Evolutionary conservation across 1,140 invertebrate genomes (phyloP).

Genomic region (Philopotamus ludificatus): DNA sequence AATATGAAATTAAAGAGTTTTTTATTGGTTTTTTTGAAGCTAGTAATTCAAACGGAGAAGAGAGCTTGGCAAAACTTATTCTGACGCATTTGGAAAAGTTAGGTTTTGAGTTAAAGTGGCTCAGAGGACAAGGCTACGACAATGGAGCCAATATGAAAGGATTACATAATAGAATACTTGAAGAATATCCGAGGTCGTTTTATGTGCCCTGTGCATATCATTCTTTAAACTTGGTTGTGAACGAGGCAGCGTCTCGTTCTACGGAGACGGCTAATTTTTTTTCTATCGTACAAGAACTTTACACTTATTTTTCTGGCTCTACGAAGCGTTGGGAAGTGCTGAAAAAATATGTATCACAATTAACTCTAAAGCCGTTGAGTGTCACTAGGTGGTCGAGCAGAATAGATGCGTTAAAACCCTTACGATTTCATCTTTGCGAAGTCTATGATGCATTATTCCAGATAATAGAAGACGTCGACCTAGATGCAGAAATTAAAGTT

Average conservation of each 20-base stretch:
- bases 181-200: neutral
- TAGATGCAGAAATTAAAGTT: neutral
- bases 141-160: neutral
- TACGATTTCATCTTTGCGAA: neutral
- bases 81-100: neutral
- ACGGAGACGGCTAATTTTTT: neutral
- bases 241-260: neutral
- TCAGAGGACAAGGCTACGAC: constrained; percentile 2
- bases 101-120: neutral
- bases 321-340: neutral
- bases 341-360: neutral
- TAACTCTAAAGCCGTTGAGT: neutral
- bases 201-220: neutral
- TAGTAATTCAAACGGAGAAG: neutral
- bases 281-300: neutral
- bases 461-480: neutral
- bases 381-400: neutral
- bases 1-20: neutral
- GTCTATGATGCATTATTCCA: too few species aligned
- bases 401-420: neutral
- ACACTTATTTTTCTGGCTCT: neutral
- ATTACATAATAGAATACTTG: neutral
- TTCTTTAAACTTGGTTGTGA: neutral
- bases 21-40: neutral
- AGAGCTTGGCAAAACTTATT: neutral